Evolutionary conservation across 1,140 invertebrate genomes (phyloP).

Genomic region (Ips typographus): DNA sequence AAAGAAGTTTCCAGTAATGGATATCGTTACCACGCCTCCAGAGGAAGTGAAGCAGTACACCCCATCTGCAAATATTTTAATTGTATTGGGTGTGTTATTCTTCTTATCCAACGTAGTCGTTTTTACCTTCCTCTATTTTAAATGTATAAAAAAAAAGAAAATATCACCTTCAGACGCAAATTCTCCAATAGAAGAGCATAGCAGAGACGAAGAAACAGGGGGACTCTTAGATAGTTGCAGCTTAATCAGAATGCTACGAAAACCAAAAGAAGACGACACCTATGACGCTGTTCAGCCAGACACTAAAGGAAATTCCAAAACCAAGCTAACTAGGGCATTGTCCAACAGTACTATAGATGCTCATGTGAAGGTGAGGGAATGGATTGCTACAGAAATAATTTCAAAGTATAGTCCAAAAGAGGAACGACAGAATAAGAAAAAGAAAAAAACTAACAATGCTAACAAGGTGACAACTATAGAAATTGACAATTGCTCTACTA

Average conservation of each 20-base stretch:
- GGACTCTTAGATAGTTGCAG: constrained; percentile 53
- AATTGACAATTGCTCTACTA: constrained; percentile 50
- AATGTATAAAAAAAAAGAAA: constrained; percentile 54
- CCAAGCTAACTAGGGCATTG: constrained; percentile 67
- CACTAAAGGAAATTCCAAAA: constrained; percentile 65
- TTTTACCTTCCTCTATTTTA: constrained; percentile 76
- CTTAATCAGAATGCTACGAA: constrained; percentile 59
- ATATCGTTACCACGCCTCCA: constrained; percentile 12
- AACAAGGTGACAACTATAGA: constrained; percentile 29
- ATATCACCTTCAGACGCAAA: constrained; percentile 53
- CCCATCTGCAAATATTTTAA: constrained; percentile 35
- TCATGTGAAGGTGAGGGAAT: constrained; percentile 80
- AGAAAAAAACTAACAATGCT: not conserved
- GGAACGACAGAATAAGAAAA: constrained; percentile 31
- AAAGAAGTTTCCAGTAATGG: not conserved
- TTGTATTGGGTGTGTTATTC: constrained; percentile 57
- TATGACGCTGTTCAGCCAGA: constrained; percentile 57
- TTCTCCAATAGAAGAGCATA: constrained; percentile 57
- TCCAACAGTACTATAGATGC: constrained; percentile 80
- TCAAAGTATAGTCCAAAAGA: constrained; percentile 69
- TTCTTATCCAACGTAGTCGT: constrained; percentile 79
- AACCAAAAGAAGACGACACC: constrained; percentile 57
- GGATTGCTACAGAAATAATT: constrained; percentile 77
- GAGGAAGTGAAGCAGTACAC: constrained; percentile 48
- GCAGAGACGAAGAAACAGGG: constrained; percentile 37